Base-by-base conservation (phyloP, 2,113 vertebrate species). In the Salminus brasiliensis region DNA sequence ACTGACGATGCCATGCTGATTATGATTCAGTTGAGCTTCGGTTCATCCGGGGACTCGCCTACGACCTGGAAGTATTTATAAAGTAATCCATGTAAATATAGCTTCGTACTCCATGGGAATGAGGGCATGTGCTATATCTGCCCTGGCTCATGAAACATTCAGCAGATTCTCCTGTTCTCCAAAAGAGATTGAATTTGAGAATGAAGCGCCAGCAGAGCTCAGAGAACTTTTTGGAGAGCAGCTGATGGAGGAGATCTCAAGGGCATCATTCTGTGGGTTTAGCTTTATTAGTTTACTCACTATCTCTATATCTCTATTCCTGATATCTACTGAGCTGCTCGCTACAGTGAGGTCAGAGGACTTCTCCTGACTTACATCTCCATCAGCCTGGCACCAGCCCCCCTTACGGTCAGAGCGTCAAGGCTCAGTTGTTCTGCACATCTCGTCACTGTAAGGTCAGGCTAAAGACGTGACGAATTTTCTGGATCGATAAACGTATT, bases 1-100 rank as follows among this genome's bases (percentile, higher is more conserved):
- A 62, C 8, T 13, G 27, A 62, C 7, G 25, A 62, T 43, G 15
- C 21, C 36, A 36, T 30, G 18, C 18, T 47, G 74, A 57, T 23
- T 18, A 65, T 73, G 45, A 73, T 69, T 74, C 18, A 52, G 18
- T 30, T 29, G 53, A 23, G 63, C 41, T 69, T 36, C 53, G 41
- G 12, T 69, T 74, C 30, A 41, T 13, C 3, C 23, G 62, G 41
- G 47, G 29, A 53, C 32, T 66, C 41, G 72, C 25, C 72, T 27
- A 63, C 65, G 76, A 74, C 63, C 53, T 80, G 49, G 65, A 84
- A 84, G 82, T 59, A 71, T 84, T 82, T 76, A 72, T 73, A 59
- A 74, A 72, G 63, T 76, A 83, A 81, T 85, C 65, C 52, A 83
- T 83, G 79, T 86, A 85, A 86, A 86, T 86, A 86, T 85, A 82